Conservation (phyloP, 30 jellyfish, hydroid and myxozoan genomes). For the Cassiopea xamachana region DNA sequence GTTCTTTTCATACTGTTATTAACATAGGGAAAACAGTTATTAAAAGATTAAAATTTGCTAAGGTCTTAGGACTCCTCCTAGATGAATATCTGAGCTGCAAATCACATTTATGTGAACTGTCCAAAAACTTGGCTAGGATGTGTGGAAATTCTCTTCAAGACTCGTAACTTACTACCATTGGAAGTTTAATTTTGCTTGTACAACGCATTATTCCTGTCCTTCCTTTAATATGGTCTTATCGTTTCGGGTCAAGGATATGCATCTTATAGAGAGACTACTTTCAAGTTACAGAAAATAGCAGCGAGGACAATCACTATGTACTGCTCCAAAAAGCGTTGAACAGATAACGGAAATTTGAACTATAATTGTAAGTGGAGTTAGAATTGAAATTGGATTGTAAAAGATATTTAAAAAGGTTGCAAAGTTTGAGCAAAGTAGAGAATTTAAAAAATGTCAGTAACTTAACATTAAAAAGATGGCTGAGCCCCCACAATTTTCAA, state of each 20-base stretch:
- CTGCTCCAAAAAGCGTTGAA: too few relatives aligned
- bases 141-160: not conserved
- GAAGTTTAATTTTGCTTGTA: not conserved
- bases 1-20: not conserved
- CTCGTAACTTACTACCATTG: not conserved
- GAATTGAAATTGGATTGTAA: too few relatives aligned
- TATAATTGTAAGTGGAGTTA: too few relatives aligned
- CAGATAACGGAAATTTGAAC: too few relatives aligned
- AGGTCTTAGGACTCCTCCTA: not conserved
- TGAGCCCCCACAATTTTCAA: too few relatives aligned
- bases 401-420: too few relatives aligned
- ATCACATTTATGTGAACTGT: not conserved
- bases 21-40: not conserved
- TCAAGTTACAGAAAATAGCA: too few relatives aligned
- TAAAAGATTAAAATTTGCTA: not conserved
- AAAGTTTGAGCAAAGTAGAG: too few relatives aligned
- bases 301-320: too few relatives aligned
- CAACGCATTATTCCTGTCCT: not conserved
- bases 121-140: not conserved
- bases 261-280: too few relatives aligned
- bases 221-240: not conserved
- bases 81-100: not conserved
- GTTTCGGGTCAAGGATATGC: not conserved
- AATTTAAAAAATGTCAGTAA: too few relatives aligned
- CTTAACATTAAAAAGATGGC: too few relatives aligned